Evolutionary conservation across 2,888 invertebrate species (phyloP), one percentile per base, ranked within the genome.

Genomic region (Trachelus troglodyta): DNA sequence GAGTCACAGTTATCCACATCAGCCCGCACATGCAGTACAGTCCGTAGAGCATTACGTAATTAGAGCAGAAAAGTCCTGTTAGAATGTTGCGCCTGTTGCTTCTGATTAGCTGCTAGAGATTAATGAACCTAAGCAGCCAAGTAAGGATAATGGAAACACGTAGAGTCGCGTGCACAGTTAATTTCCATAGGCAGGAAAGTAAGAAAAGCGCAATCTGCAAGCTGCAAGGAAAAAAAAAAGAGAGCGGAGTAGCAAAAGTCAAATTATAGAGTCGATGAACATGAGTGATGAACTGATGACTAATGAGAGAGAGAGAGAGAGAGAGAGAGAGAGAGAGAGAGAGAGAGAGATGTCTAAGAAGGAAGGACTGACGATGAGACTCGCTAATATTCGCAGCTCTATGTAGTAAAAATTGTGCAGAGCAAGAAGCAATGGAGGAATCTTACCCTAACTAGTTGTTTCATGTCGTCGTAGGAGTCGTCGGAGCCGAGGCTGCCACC

Each of bases 381-480:
- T 35, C 35, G 35, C 35, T 35, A 0, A 3, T 35, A 23, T 23
- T 56, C 56, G 56, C 23, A 56, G 23, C 56, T 56, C 56, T 23
- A 12, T 15, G 69, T 33, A 74, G 37, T 69, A 33, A 35, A 35
- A 33, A 74, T 74, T 69, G 34, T 35, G 37, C 35, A 69, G 77
- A 68, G 31, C 40, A 56, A 71, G 30, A 71, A 73, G 40, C 68
- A 30, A 40, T 34, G 77, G 77, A 56, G 23, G 56, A 56, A 23
- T 82, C 92, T 92, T 93, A 94, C 94, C 92, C 92, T 93, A 88
- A 94, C 94, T 84, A 94, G 92, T 89, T 93, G 94, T 89, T 94
- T 94, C 93, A 94, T 94, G 90, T 94, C 94, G 89, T 94, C 94
- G 88, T 94, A 94, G 78, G 94, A 94, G 90, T 94, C 94, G 83